Evolutionary conservation across 2,797 vertebrate genomes (phyloP).

Genomic region (Notolepis coatsorum): DNA sequence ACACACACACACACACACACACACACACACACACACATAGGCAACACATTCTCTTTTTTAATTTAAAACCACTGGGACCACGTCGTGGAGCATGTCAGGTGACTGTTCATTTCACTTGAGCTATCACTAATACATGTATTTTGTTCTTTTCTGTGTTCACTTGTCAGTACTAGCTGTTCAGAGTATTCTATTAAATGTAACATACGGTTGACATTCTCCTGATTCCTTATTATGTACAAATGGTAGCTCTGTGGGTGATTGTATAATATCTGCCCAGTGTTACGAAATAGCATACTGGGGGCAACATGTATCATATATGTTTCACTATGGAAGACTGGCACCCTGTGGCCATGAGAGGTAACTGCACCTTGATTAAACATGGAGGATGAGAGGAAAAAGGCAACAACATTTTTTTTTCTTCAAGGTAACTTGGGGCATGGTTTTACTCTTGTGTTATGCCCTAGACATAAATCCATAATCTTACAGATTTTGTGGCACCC

Average conservation of each 20-base stretch:
- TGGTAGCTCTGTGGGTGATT: background rate
- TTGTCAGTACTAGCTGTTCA: conserved; percentile 33
- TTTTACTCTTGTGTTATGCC: too few species aligned
- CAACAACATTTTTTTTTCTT: too few species aligned
- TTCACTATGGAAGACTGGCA: too few species aligned
- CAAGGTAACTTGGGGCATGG: too few species aligned
- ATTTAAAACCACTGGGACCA: conserved; percentile 20
- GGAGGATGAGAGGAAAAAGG: too few species aligned
- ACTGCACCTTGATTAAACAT: too few species aligned
- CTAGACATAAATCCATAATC: too few species aligned
- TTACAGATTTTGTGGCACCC: too few species aligned
- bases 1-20: background rate
- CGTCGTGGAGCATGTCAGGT: conserved; percentile 21
- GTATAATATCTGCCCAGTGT: background rate
- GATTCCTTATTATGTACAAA: conserved; percentile 4
- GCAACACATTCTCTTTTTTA: conserved; percentile 4
- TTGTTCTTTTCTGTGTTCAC: conserved; percentile 26
- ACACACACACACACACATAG: background rate
- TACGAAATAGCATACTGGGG: background rate
- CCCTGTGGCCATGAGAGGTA: too few species aligned
- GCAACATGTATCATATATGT: background rate
- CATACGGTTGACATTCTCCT: background rate
- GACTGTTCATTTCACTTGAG: conserved; percentile 12
- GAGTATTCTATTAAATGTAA: conserved; percentile 10
- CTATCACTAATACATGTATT: conserved; percentile 14